Conservation (phyloP, 2,888 invertebrate species). For the Eurytoma adleriae region DNA sequence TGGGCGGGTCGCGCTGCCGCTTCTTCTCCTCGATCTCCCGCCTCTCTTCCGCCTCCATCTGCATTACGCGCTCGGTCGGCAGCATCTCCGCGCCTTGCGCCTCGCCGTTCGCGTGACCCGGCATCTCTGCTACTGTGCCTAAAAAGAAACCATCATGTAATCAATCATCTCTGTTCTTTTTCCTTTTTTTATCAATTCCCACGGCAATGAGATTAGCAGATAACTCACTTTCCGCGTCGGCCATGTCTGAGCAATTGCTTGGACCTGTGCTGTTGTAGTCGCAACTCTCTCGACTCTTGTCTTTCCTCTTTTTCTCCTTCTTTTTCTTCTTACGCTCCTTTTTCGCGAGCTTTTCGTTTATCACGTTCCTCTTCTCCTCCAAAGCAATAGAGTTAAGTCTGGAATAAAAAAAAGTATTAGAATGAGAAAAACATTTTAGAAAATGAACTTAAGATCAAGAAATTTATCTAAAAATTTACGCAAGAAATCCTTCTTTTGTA, state of each 20-base stretch:
- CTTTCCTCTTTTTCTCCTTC: conserved; percentile 80
- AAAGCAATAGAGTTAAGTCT: conserved; percentile 82
- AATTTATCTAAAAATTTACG: too few relatives aligned
- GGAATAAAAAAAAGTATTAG: conserved; percentile 15
- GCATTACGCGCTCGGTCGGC: conserved; percentile 78
- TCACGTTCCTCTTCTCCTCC: conserved; percentile 82
- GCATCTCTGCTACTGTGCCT: conserved; percentile 67
- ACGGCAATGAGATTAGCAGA: too few relatives aligned
- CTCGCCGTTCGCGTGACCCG: conserved; percentile 57
- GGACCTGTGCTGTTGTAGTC: conserved; percentile 68
- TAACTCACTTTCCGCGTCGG: conserved; percentile 69
- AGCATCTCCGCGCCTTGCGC: conserved; percentile 70
- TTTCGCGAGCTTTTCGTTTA: conserved; percentile 85
- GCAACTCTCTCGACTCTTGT: conserved; percentile 69
- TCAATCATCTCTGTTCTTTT: neutral
- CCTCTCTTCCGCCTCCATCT: conserved; percentile 81
- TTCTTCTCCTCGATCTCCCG: conserved; percentile 84
- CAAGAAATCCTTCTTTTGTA: too few relatives aligned
- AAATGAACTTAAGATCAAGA: too few relatives aligned
- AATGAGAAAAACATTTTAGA: neutral
- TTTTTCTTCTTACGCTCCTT: conserved; percentile 86
- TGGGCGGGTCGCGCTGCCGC: conserved; percentile 86
- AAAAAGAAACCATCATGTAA: neutral
- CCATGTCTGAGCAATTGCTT: conserved; percentile 70
- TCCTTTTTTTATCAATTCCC: neutral